Percentiles rank a stretch among this genome's conserved stretches.
Conservation (phyloP, 2,888 invertebrate species). For the Branchipolynoe longqiensis region DNA sequence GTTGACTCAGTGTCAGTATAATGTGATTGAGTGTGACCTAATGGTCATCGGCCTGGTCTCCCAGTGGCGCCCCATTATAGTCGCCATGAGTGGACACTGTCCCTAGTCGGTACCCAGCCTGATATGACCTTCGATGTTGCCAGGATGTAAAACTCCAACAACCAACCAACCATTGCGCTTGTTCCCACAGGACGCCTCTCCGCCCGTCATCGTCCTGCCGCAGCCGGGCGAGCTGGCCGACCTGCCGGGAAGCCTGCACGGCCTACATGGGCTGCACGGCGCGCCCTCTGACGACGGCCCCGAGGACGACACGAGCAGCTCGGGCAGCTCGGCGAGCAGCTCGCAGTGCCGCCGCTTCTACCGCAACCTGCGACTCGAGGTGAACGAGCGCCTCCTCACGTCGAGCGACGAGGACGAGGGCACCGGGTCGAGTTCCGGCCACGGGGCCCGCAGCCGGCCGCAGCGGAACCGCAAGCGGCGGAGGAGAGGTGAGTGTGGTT, state of each 20-base stretch:
- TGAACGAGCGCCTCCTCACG: conserved; percentile 60
- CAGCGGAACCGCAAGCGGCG: conserved; percentile 11
- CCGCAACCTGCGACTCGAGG: conserved; percentile 57
- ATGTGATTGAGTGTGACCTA: no score
- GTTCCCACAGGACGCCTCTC: conserved; percentile 30
- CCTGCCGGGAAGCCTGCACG: conserved; percentile 13
- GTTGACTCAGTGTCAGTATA: no score
- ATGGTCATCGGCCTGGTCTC: no score
- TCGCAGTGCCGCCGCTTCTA: conserved; percentile 43
- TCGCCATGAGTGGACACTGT: no score
- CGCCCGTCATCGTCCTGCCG: conserved; percentile 59
- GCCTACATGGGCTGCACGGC: no score
- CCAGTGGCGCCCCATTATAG: no score
- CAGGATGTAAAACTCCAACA: no score
- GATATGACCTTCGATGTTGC: no score
- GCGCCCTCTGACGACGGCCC: conserved; percentile 50
- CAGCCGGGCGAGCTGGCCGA: conserved; percentile 61
- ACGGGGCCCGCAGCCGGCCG: neutral
- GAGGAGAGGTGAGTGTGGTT: conserved; percentile 53
- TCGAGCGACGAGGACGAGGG: conserved; percentile 59
- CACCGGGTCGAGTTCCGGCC: neutral
- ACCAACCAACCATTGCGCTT: neutral
- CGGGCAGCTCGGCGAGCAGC: conserved; percentile 9
- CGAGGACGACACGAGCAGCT: conserved; percentile 53
- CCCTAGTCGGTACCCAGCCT: no score